Base-by-base conservation (phyloP, 1,140 invertebrate species). In the Micrasema longulum region DNA sequence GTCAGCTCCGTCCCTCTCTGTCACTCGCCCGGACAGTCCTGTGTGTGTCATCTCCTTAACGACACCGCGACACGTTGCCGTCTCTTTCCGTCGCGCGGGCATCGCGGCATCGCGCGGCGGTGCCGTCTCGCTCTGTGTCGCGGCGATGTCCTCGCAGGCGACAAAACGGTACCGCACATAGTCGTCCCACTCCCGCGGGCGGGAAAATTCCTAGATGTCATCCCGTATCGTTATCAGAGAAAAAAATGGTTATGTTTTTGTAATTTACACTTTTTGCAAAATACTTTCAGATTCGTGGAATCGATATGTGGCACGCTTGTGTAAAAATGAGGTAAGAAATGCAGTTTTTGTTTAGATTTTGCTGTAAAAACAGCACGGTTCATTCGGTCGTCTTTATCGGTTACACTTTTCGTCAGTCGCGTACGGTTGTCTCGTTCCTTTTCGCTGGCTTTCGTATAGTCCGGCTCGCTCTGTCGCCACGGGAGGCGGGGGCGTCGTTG, bases 1-100 rank as follows among this genome's bases (percentile, higher is more conserved):
- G n/a, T n/a, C 57, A 64, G 60, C 60, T 64, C 60, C 60, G 60
- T 64, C 60, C 41, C 60, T 48, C 41, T 63, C 60, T 64, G 60
- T 64, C 60, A 64, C 60, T 64, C 35, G 43, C 60, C 60, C 43
- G 60, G 60, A 64, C 60, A 60, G 55, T 60, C 55, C 55, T 60
- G 55, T 20, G 48, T 52, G 53, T 64, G 60, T 64, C 60, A 64
- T 64, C 60, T 64, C 60, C 26, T 64, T 64, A 64, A 64, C 60
- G 60, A 64, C 60, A 64, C 60, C 38, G 60, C 60, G 60, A 64
- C 60, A 47, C 12, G 12, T 47, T 12, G 60, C 43, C 60, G 60
- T 64, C 60, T 64, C 41, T 31, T 10, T 64, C 43, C 14, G 6
- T 2, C 60, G 18, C 43, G 7, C 0, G 12, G 14, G n/a, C 23